phyloP scores from a whole-genome alignment of 2,888 invertebrate genomes.

The Anthophora plumipes region DNA sequence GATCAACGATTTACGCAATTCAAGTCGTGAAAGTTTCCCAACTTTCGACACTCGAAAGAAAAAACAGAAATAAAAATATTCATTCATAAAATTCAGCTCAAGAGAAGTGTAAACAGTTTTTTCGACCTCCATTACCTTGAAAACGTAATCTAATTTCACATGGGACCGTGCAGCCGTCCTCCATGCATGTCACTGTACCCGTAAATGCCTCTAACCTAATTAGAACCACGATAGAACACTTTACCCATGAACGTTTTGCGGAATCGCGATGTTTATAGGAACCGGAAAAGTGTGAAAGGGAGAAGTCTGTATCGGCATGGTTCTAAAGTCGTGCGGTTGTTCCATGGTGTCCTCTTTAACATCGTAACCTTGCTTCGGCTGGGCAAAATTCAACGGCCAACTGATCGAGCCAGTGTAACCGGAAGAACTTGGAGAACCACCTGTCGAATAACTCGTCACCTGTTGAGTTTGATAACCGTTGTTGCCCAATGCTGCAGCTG shows the following conservation, averaged over 20 bases:
- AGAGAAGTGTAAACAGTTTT: not conserved
- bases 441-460: conserved; percentile 2
- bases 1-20: too few relatives aligned
- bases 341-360: conserved; percentile 78
- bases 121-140: not conserved
- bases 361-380: conserved; percentile 73
- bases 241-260: conserved; percentile 48
- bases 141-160: conserved; percentile 41
- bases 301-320: conserved; percentile 64
- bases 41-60: too few relatives aligned
- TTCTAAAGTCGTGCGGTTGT: conserved; percentile 67
- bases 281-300: conserved; percentile 36
- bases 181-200: conserved; percentile 46
- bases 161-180: conserved; percentile 13
- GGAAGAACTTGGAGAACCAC: not conserved
- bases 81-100: not conserved
- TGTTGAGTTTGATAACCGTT: conserved; percentile 25
- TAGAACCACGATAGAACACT: not conserved
- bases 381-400: conserved; percentile 55
- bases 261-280: not conserved
- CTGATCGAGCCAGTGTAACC: conserved; percentile 9
- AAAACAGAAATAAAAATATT: too few relatives aligned
- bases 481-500: not conserved
- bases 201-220: not conserved
- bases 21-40: too few relatives aligned